Base-by-base conservation (phyloP, 2,888 invertebrate genomes). In the Rhamnusium bicolor region DNA sequence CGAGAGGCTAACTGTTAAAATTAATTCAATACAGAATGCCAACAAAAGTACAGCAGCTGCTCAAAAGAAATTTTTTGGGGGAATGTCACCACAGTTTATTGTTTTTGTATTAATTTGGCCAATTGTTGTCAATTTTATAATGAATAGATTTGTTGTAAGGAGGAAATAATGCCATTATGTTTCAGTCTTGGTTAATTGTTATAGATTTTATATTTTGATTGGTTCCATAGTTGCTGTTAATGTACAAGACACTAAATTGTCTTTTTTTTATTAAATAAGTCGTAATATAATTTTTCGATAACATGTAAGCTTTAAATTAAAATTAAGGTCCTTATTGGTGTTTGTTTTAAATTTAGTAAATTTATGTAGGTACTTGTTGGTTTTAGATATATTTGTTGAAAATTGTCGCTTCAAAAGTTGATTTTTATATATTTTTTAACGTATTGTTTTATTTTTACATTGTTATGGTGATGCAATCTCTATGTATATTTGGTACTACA, bases 101-200 rank as follows among this genome's bases (percentile, higher is more conserved):
- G 84, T 90, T 61, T 88, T 94, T 74, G 85, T 94, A 77, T 82
- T 93, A 21, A 75, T 91, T 70, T 94, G 94, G 94, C 94, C 94
- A 4, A 89, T 94, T 83, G 76, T 93, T 58, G 92, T 90, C 3
- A 90, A 80, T 77, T 84, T 87, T 75, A 80, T 88, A 56, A 81
- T 86, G 79, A 85, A 85, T 76, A 81, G 85, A 75, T 85, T 83
- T 79, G 63, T 84, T 62, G 68, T 77, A 24, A 83, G 79, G 71
- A 74, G 80, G 67, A 81, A 81, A 47, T 82, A 81, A 29, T 66
- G 40, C 27, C 14, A 56, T 16, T 67, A 53, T 54, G 10, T 60
- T 69, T 7, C 2, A 4, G 49, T 27, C 29, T 72, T 56, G 14
- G 51, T 32, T 63, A 54, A 10, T 62, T 16, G 18, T 18, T 47